Base-by-base conservation (phyloP, 2,888 invertebrate genomes). In the Drosophila mettleri region DNA sequence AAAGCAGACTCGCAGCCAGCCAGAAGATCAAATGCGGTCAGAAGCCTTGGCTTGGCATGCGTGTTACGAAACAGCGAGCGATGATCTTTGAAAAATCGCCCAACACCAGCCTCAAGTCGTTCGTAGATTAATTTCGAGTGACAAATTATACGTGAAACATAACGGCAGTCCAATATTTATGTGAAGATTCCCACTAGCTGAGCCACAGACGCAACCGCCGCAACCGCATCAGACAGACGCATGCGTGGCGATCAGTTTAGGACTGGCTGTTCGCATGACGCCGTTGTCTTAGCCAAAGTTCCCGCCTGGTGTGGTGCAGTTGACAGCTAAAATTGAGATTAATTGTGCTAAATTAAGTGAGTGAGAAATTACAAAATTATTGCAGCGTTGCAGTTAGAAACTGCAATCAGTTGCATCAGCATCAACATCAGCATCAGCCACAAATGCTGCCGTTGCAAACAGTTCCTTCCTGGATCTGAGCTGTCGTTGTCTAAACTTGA, bases 361-460 rank as follows among this genome's bases (percentile, higher is more conserved):
- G 88, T 88, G 88, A 88, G 86, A 88, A 88, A 88, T 89, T 89
- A 88, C 88, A 83, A 83, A 83, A 83, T 83, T 83, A 83, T 86
- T 82, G 80, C 83, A 78, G 53, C 71, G 74, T 69, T 82, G 85
- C 82, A 82, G 80, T 80, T 83, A 78, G 78, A 82, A 83, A 78
- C 78, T 74, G 83, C 83, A 86, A 83, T 83, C 86, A 85, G 86
- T 83, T 77, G 82, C 82, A 82, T 79, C 82, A 82, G 64, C 62
- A 12, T 14, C 51, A 12, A 34, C 24, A 76, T 72, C 85, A 79
- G 62, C 63, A 1, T 2, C 34, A 34, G 20, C 18, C 46, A n/a
- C 54, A 63, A 39, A 24, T 49, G 24, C n/a, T 22, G 33, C 52
- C 7, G 16, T 45, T 45, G 29, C 31, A 31, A 48, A 18, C 46